Evolutionary conservation across 1,140 invertebrate genomes (phyloP), one percentile per base, ranked within the genome.

Genomic region (Brachionus calyciflorus): DNA sequence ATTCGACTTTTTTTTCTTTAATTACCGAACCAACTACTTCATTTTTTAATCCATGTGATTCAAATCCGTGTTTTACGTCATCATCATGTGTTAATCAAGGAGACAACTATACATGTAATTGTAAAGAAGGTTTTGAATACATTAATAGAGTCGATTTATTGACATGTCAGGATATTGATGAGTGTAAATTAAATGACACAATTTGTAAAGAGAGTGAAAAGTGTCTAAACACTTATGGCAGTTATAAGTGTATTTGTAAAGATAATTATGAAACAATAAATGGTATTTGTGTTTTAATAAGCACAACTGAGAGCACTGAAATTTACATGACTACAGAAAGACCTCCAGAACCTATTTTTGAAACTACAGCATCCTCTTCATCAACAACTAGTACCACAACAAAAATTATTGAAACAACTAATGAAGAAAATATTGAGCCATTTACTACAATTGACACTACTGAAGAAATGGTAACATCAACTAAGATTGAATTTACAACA

Each of bases 231-330:
- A 65, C 17, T 14, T 19, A 44, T 24, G 37, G 37, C 3, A 19
- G 60, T n/a, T 65, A n/a, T 44, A 44, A 44, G 19, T 65, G 60
- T 21, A 21, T 46, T 9, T 65, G 60, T 65, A 44, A 4, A 2
- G 40, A 65, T 44, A 37, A 37, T 21, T 65, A 44, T 40, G 41
- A 65, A 65, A 24, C 21, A 21, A 41, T 65, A 24, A 65, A 65
- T 24, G 30, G 30, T 44, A n/a, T 2, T 14, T 65, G 60, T 26
- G 17, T 41, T 12, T 19, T 44, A 26, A 65, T 65, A 44, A 0
- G 37, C 0, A 46, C 60, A 19, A 3, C 30, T 17, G 33, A 33
- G 17, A 17, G 28, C 37, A 14, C 14, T n/a, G n/a, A n/a, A n/a
- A 7, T 37, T 28, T 9, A 24, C 37, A 14, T 1, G n/a, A 19